Base-by-base conservation (phyloP, 2,113 vertebrate genomes). In the Numenius arquata region DNA sequence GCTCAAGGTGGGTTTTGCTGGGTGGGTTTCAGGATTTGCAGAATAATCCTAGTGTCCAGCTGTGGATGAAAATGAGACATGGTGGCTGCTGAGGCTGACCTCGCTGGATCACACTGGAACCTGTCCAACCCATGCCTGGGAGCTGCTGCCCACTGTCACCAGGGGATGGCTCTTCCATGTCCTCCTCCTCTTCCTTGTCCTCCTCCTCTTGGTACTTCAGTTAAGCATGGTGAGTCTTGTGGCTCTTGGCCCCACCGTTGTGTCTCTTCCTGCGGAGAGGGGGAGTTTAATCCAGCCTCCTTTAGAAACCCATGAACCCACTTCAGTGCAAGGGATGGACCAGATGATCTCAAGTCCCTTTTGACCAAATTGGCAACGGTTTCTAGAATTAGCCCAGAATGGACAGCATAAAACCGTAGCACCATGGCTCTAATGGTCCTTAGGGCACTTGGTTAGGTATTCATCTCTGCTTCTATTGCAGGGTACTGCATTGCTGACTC, bases 51-150 rank as follows among this genome's bases (percentile, higher is more conserved):
- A 2, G 9, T 21, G 15, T 62, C n/a, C 66, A 74, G 53, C 19
- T 50, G 40, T 26, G 47, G 47, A 30, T 61, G 59, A 36, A 47
- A 41, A n/a, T 34, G n/a, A 61, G 47, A 27, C 8, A 4, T 11
- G 0, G 4, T 43, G n/a, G n/a, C 26, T 48, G 26, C 61, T 61
- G 61, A 47, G 45, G 16, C 12, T 18, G 34, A n/a, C 34, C 29
- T 53, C 0, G 0, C 2, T n/a, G 45, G 19, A 12, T 48, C 18
- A 8, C 1, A 8, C 0, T 0, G 9, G 18, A 18, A 53, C 26
- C 4, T 15, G 41, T 26, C 7, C 66, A 84, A 52, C 26, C 25
- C 18, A 7, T 12, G 7, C 19, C 27, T 40, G 18, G 40, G 22
- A 75, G 26, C 8, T 41, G 41, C 26, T 89, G 56, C 53, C 34